Percentiles rank a stretch among this genome's conserved stretches.
Conservation (phyloP, 2,113 vertebrate genomes). For the Nanorana parkeri region DNA sequence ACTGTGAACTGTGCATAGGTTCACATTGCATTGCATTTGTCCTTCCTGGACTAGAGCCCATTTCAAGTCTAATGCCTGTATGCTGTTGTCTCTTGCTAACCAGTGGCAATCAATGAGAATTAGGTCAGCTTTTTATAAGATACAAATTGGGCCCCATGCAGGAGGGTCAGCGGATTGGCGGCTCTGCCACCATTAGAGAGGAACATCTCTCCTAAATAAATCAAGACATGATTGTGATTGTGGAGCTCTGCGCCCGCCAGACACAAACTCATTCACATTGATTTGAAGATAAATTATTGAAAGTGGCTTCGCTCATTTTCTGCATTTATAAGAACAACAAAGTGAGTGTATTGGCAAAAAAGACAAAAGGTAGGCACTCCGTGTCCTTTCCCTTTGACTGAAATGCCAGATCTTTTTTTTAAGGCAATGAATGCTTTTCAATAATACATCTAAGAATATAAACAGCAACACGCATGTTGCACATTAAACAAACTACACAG, state of each 20-base stretch:
- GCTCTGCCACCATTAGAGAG: constrained; percentile 67
- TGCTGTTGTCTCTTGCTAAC: constrained; percentile 63
- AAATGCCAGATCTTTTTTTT: background rate
- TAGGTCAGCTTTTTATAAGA: constrained; percentile 73
- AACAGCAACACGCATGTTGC: background rate
- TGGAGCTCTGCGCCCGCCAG: constrained; percentile 71
- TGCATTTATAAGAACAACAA: constrained; percentile 73
- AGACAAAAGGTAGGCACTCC: constrained; percentile 39
- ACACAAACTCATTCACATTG: constrained; percentile 79
- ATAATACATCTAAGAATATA: constrained; percentile 5
- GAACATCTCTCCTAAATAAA: constrained; percentile 82
- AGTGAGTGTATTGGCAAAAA: constrained; percentile 61
- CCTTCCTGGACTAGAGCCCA: constrained; percentile 56
- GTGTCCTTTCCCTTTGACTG: background rate
- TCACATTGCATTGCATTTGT: constrained; percentile 54
- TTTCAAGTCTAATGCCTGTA: constrained; percentile 59
- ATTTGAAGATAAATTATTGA: constrained; percentile 83
- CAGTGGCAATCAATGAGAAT: constrained; percentile 78
- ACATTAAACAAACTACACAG: background rate
- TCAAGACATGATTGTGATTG: constrained; percentile 79
- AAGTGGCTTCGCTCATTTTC: constrained; percentile 75
- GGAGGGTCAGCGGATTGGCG: constrained; percentile 68
- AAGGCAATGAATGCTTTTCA: constrained; percentile 1
- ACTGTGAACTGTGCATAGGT: background rate
- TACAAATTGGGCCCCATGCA: constrained; percentile 73